These are phyloP conservation scores for Takifugu rubripes DNA, from an alignment of 2,797 vertebrate genomes.

Conservation along the genomic window DNA sequence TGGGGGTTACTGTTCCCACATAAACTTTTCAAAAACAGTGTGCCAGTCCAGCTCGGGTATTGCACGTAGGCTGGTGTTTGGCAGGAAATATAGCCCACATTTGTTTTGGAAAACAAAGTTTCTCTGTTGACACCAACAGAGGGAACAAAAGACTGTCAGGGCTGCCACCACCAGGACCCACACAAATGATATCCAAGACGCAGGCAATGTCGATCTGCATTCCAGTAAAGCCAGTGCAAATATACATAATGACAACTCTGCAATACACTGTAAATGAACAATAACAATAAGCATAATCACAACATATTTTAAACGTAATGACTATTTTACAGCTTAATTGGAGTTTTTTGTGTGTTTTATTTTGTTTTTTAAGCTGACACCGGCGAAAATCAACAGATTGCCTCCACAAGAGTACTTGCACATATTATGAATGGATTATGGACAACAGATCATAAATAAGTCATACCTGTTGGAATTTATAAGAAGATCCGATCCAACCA, in stretches of 20 bases:
- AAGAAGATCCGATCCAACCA: constrained; percentile 77
- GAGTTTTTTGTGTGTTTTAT: too few relatives aligned
- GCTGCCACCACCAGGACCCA: constrained; percentile 17
- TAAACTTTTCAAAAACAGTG: too few relatives aligned
- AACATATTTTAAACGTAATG: too few relatives aligned
- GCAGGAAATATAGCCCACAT: constrained; percentile 14
- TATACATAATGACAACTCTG: too few relatives aligned
- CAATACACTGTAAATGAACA: too few relatives aligned
- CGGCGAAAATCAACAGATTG: too few relatives aligned
- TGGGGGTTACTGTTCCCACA: not conserved
- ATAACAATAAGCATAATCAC: too few relatives aligned
- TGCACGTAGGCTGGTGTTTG: constrained; percentile 25
- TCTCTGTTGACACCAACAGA: constrained; percentile 41
- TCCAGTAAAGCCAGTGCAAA: not conserved
- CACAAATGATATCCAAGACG: constrained; percentile 10
- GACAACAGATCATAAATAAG: not conserved
- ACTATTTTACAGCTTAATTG: too few relatives aligned
- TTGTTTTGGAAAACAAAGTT: constrained; percentile 46
- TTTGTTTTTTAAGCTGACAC: too few relatives aligned
- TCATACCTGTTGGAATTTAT: constrained; percentile 79
- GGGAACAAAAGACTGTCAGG: constrained; percentile 13
- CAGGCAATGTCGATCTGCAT: not conserved
- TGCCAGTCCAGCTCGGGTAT: constrained; percentile 9
- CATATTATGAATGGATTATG: not conserved
- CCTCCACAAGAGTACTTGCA: not conserved